Evolutionary conservation across 2,113 vertebrate species (phyloP).

Genomic region (Thymallus thymallus): DNA sequence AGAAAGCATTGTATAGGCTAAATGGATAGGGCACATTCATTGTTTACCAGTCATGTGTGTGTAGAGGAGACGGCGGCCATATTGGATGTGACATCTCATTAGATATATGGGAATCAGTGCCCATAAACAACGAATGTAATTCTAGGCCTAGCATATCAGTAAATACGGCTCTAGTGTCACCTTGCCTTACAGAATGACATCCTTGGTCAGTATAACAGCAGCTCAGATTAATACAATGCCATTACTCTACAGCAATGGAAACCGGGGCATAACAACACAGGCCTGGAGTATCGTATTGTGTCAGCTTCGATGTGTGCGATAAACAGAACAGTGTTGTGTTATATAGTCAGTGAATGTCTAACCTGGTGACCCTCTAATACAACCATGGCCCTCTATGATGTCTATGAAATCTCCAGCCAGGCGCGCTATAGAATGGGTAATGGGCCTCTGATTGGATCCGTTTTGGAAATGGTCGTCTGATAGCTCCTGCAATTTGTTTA

Average conservation of each 20-base stretch:
- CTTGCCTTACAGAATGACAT: too few species aligned
- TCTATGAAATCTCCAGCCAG: not conserved
- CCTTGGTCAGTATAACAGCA: not conserved
- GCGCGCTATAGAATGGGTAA: not conserved
- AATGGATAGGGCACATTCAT: slow-evolving; percentile 35
- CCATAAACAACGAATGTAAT: not conserved
- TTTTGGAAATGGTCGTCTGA: slow-evolving; percentile 15
- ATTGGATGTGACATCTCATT: slow-evolving; percentile 32
- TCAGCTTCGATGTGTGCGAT: slow-evolving; percentile 8
- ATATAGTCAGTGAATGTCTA: slow-evolving; percentile 19
- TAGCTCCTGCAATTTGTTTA: slow-evolving; percentile 26
- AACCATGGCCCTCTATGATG: not conserved
- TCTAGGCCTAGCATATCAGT: too few species aligned
- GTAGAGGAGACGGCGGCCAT: slow-evolving; percentile 16
- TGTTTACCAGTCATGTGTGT: slow-evolving; percentile 27
- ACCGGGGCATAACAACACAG: too few species aligned
- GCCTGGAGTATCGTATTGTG: not conserved
- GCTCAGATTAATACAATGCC: not conserved
- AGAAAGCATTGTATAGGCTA: slow-evolving; percentile 11
- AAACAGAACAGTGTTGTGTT: slow-evolving; percentile 8
- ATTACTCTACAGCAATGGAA: not conserved
- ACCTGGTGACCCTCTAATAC: not conserved
- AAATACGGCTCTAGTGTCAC: too few species aligned
- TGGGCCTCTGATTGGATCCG: not conserved
- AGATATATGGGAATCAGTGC: slow-evolving; percentile 2